Evolutionary conservation across 2,797 vertebrate genomes (phyloP).

Genomic region (Schizopygopsis pylzovi): DNA sequence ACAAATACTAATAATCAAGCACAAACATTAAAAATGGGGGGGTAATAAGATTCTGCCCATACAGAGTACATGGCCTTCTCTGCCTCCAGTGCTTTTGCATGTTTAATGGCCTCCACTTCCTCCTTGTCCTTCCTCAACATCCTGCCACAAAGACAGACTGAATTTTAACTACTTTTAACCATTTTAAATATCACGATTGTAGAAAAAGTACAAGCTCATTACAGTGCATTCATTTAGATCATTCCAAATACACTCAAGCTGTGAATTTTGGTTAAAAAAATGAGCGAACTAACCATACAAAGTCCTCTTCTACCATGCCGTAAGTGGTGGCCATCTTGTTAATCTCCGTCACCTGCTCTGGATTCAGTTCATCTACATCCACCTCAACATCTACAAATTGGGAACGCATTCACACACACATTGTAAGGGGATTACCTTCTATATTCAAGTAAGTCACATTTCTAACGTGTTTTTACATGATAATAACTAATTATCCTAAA

Average conservation of each 20-base stretch:
- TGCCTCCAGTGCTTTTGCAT: slow-evolving; percentile 95
- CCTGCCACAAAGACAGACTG: slow-evolving; percentile 72
- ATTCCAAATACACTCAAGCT: background rate
- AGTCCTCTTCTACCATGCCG: slow-evolving; percentile 95
- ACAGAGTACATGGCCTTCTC: slow-evolving; percentile 99
- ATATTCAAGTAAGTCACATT: background rate
- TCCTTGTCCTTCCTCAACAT: slow-evolving; percentile 98
- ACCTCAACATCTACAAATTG: slow-evolving; percentile 90
- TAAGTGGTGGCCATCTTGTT: slow-evolving; percentile 95
- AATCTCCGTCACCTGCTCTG: slow-evolving; percentile 90
- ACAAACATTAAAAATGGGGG: slow-evolving; percentile 6
- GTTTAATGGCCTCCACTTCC: slow-evolving; percentile 96
- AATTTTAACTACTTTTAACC: background rate
- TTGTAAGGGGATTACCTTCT: background rate
- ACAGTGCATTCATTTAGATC: slow-evolving; percentile 31
- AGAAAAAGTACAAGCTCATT: background rate
- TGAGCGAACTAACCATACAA: slow-evolving; percentile 74
- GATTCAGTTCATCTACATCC: slow-evolving; percentile 92
- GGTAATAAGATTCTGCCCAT: slow-evolving; percentile 65
- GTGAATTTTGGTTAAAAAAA: background rate
- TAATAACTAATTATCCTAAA: background rate
- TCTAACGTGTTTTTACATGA: background rate
- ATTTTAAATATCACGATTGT: background rate
- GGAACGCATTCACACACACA: slow-evolving; percentile 14
- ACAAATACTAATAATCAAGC: background rate